Conservation (phyloP, 2,113 vertebrate species). For the Falco punctatus region DNA sequence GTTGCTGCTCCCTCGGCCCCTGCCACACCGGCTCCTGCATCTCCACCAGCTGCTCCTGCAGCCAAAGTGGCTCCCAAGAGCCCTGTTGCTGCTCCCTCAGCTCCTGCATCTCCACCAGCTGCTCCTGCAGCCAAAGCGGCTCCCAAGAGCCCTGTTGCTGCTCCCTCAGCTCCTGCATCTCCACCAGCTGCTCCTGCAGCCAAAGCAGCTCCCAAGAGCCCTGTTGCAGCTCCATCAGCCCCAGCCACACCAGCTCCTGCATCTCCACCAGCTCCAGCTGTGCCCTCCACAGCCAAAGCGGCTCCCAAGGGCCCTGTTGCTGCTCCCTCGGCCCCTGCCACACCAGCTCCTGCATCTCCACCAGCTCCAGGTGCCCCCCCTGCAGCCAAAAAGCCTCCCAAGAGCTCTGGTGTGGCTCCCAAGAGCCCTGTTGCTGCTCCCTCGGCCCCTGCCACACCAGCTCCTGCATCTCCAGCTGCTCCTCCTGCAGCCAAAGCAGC, state of each 20-base stretch:
- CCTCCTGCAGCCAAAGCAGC: background rate
- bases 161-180: background rate
- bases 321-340: background rate
- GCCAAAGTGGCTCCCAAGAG: background rate
- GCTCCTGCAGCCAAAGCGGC: background rate
- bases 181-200: background rate
- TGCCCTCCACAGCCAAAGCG: background rate
- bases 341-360: background rate
- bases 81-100: background rate
- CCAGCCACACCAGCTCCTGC: fast-evolving
- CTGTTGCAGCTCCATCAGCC: background rate
- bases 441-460: fast-evolving
- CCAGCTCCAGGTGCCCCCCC: background rate
- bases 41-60: background rate
- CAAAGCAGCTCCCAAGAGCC: background rate
- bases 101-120: background rate
- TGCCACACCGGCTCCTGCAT: background rate
- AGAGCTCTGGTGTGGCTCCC: background rate
- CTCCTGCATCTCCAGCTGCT: background rate
- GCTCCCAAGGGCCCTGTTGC: background rate
- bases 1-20: background rate
- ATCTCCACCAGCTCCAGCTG: background rate
- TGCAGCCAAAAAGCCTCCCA: background rate
- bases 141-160: background rate
- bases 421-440: background rate